These are phyloP conservation scores for Catharus fuscescens DNA, from an alignment of 2,113 vertebrate species.

Conservation along the genomic window DNA sequence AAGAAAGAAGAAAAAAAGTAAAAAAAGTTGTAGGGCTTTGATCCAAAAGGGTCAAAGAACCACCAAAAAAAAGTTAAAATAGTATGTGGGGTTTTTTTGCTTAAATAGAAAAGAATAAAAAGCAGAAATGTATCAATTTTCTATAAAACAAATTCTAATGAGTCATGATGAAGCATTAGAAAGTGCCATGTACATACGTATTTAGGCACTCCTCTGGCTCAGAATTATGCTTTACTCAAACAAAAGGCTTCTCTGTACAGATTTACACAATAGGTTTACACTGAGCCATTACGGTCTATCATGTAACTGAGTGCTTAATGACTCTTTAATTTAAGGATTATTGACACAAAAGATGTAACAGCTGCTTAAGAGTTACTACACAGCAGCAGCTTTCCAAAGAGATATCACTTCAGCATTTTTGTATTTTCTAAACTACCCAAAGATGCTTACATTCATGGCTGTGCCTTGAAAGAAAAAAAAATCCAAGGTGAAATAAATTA, in stretches of 20 bases:
- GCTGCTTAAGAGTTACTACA: slow-evolving; percentile 69
- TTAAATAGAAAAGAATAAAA: background rate
- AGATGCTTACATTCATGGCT: background rate
- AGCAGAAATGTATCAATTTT: background rate
- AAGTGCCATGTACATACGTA: background rate
- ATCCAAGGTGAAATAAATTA: slow-evolving; percentile 53
- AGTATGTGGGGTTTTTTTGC: fast-evolving
- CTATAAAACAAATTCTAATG: background rate
- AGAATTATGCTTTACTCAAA: background rate
- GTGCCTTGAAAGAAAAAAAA: slow-evolving; percentile 58
- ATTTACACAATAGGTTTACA: slow-evolving; percentile 68
- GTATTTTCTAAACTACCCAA: slow-evolving; percentile 45
- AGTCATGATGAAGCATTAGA: background rate
- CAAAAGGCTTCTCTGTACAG: slow-evolving; percentile 49
- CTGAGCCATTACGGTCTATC: slow-evolving; percentile 54
- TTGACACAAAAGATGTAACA: slow-evolving; percentile 69
- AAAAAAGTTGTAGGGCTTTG: background rate
- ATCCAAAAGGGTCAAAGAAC: background rate
- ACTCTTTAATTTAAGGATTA: slow-evolving; percentile 72
- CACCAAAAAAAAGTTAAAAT: background rate
- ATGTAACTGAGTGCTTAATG: slow-evolving; percentile 60
- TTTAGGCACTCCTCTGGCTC: background rate
- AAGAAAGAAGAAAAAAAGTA: background rate
- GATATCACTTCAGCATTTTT: slow-evolving; percentile 63
- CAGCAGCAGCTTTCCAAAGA: slow-evolving; percentile 63